These are phyloP conservation scores for Kuschelorhynchus macadamiae DNA, from an alignment of 2,888 invertebrate species.

Conservation along the genomic window DNA sequence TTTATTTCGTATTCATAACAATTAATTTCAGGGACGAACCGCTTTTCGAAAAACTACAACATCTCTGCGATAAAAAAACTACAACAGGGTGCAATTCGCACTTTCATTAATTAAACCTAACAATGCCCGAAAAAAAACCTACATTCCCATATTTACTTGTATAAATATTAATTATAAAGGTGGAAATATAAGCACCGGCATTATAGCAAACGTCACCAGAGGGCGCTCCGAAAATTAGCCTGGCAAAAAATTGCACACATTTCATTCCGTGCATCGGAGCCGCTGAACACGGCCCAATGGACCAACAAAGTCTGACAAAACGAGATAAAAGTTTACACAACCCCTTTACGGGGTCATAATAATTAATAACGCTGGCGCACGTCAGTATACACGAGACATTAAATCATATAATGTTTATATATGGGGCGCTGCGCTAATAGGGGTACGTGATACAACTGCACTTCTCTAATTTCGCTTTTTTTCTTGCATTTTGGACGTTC, in stretches of 20 bases:
- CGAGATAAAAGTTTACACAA: slow-evolving; percentile 65
- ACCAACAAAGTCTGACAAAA: slow-evolving; percentile 63
- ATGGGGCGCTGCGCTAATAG: slow-evolving; percentile 58
- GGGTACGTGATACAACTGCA: slow-evolving; percentile 48
- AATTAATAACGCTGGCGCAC: slow-evolving; percentile 64
- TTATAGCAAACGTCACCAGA: slow-evolving; percentile 61
- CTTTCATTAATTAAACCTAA: too few species aligned
- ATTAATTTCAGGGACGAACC: too few species aligned
- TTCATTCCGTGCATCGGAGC: slow-evolving; percentile 55
- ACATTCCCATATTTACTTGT: not conserved
- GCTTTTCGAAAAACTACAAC: too few species aligned
- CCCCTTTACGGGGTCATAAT: slow-evolving; percentile 65
- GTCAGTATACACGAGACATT: slow-evolving; percentile 58
- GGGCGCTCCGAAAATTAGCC: slow-evolving; percentile 55
- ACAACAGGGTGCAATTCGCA: too few species aligned
- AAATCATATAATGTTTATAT: slow-evolving; percentile 67
- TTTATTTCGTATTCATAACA: too few species aligned
- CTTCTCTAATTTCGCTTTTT: slow-evolving; percentile 36
- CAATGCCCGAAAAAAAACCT: not conserved
- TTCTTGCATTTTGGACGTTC: slow-evolving; percentile 16
- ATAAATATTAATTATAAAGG: slow-evolving; percentile 58
- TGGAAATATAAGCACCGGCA: slow-evolving; percentile 55
- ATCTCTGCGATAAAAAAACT: too few species aligned
- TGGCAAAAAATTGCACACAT: slow-evolving; percentile 58
- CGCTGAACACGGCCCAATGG: slow-evolving; percentile 57